These are phyloP conservation scores for Botrylloides violaceus DNA, from an alignment of 23 tunicate genomes.

Conservation along the genomic window DNA sequence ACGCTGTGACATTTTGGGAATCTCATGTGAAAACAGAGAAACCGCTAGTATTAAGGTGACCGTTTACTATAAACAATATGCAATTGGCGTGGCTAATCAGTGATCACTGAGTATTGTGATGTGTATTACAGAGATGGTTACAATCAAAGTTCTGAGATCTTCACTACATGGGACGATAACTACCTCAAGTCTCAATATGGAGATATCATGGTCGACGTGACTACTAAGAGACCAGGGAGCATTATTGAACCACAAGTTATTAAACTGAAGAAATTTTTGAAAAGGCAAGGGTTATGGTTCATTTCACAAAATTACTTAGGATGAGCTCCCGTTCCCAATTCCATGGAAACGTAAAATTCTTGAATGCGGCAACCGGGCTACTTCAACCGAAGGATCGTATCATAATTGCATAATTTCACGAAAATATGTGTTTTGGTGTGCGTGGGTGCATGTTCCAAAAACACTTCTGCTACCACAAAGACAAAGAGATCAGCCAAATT, in stretches of 20 bases:
- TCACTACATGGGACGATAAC: constrained; percentile 70
- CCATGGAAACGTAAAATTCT: too few relatives aligned
- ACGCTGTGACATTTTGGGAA: constrained; percentile 68
- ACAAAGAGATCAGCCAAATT: too few relatives aligned
- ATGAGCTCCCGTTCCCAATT: too few relatives aligned
- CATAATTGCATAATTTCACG: too few relatives aligned
- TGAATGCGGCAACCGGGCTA: too few relatives aligned
- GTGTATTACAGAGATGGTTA: constrained; percentile 38
- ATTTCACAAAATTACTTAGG: too few relatives aligned
- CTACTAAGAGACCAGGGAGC: constrained; percentile 84
- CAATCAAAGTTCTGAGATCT: constrained; percentile 57
- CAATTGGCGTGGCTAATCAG: not conserved
- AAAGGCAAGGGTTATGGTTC: too few relatives aligned
- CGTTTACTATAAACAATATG: too few relatives aligned
- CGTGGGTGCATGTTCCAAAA: too few relatives aligned
- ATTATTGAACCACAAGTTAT: constrained; percentile 81
- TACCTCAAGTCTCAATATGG: constrained; percentile 66
- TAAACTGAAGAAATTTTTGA: constrained; percentile 59
- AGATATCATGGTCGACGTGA: constrained; percentile 57
- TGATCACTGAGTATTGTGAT: not conserved
- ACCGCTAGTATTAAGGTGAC: constrained; percentile 85
- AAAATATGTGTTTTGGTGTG: too few relatives aligned
- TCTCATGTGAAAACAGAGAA: constrained; percentile 43
- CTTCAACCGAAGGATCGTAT: too few relatives aligned
- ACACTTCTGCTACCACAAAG: too few relatives aligned